phyloP scores from a whole-genome alignment of 2,113 vertebrate genomes.

The Garra rufa region DNA sequence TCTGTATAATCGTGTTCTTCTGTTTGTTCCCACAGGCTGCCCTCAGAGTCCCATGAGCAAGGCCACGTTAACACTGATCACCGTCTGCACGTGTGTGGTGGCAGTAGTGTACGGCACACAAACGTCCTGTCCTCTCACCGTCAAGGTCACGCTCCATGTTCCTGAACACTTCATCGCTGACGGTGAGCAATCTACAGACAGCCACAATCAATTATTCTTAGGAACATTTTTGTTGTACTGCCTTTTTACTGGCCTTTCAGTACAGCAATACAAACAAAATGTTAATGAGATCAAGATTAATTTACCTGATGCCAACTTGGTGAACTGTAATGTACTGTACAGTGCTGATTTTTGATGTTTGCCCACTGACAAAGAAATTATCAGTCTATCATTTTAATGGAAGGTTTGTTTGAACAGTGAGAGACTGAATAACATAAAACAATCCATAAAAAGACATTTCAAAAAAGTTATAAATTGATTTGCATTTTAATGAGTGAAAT shows the following conservation, averaged over 20 bases:
- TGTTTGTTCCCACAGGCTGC: conserved; percentile 79
- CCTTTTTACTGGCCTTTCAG: neutral
- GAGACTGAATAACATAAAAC: too few species aligned
- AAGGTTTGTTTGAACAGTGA: too few species aligned
- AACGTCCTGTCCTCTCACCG: conserved; percentile 91
- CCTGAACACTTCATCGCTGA: conserved; percentile 98
- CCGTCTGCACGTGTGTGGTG: conserved; percentile 92
- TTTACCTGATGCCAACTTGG: neutral
- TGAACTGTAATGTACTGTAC: too few species aligned
- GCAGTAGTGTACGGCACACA: conserved; percentile 96
- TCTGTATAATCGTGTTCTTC: neutral
- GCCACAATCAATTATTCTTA: neutral
- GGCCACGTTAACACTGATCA: conserved; percentile 92
- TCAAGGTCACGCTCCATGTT: conserved; percentile 97
- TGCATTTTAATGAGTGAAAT: too few species aligned
- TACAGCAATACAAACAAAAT: neutral
- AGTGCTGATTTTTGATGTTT: too few species aligned
- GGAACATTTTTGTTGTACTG: neutral
- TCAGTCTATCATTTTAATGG: too few species aligned
- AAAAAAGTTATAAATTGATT: too few species aligned
- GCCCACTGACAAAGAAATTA: too few species aligned
- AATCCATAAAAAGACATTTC: too few species aligned
- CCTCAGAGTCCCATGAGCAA: conserved; percentile 94
- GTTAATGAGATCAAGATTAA: neutral
- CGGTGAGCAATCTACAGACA: conserved; percentile 79